Conservation (phyloP, 2,888 invertebrate species). For the Parnassius mnemosyne region DNA sequence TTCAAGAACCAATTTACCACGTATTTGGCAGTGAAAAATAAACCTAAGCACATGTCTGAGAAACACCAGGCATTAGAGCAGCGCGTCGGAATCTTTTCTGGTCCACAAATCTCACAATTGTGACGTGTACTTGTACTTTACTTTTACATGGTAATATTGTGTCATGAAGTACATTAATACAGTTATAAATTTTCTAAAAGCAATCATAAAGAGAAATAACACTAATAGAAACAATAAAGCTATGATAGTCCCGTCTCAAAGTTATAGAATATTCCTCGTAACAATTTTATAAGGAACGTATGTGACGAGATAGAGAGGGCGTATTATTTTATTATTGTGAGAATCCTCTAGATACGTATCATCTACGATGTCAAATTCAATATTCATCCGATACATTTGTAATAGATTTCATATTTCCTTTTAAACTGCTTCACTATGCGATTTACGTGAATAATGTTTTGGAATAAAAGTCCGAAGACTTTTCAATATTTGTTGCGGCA, state of each 20-base stretch:
- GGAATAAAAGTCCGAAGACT: slow-evolving; percentile 54
- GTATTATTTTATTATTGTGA: slow-evolving; percentile 66
- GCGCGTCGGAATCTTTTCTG: too few species aligned
- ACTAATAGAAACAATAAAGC: slow-evolving; percentile 24
- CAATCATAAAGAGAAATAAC: slow-evolving; percentile 13
- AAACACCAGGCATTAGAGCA: too few species aligned
- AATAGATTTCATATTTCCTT: slow-evolving; percentile 67
- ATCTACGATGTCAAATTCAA: slow-evolving; percentile 70
- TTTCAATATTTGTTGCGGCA: slow-evolving; percentile 55
- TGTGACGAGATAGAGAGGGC: slow-evolving; percentile 37
- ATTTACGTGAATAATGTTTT: slow-evolving; percentile 56
- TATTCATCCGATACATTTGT: slow-evolving; percentile 66
- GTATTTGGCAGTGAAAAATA: too few species aligned
- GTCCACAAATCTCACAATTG: too few species aligned
- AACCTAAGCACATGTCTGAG: too few species aligned
- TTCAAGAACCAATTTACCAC: too few species aligned
- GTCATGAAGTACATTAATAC: slow-evolving; percentile 1
- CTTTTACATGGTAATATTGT: too few species aligned
- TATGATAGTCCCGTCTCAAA: slow-evolving; percentile 16
- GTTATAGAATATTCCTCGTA: slow-evolving; percentile 20
- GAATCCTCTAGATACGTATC: slow-evolving; percentile 60
- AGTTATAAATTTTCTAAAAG: slow-evolving; percentile 12
- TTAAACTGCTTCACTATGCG: slow-evolving; percentile 45
- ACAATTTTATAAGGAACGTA: slow-evolving; percentile 27
- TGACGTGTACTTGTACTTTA: too few species aligned